Conservation (phyloP, 2,113 vertebrate species). For the Lamprotornis superbus region DNA sequence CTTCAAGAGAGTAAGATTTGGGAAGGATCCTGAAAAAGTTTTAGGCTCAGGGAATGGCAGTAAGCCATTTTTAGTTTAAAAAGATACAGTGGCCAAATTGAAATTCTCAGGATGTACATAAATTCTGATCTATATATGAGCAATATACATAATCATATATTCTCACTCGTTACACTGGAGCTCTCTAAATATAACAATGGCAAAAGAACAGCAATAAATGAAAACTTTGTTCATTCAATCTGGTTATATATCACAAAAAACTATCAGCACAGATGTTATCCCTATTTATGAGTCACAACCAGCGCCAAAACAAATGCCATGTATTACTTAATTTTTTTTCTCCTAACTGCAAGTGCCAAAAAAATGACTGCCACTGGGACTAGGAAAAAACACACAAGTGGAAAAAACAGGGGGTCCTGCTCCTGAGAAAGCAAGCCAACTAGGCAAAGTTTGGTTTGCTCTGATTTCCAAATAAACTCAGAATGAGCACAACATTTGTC, state of each 20-base stretch:
- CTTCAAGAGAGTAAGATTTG: not conserved
- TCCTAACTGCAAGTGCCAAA: slow-evolving; percentile 1
- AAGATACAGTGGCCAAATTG: not conserved
- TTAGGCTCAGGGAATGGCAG: not conserved
- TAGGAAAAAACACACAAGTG: not conserved
- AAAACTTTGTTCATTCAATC: slow-evolving; percentile 20
- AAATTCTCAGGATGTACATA: not conserved
- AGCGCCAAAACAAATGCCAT: slow-evolving; percentile 40
- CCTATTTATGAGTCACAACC: slow-evolving; percentile 14
- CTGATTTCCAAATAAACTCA: not conserved
- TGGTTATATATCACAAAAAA: not conserved
- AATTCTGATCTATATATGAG: not conserved
- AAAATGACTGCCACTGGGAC: not conserved
- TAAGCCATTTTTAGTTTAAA: not conserved
- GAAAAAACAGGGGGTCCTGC: not conserved
- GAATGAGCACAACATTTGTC: accelerated
- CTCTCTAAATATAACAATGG: slow-evolving; percentile 49
- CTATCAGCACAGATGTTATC: slow-evolving; percentile 47
- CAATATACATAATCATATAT: not conserved
- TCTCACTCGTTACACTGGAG: not conserved
- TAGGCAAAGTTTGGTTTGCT: not conserved
- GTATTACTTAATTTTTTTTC: slow-evolving; percentile 4
- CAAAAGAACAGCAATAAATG: slow-evolving; percentile 14
- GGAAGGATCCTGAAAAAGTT: slow-evolving; percentile 15
- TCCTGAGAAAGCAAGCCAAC: not conserved